Conservation (phyloP, 2,888 invertebrate genomes). For the Drosophila colorata region DNA sequence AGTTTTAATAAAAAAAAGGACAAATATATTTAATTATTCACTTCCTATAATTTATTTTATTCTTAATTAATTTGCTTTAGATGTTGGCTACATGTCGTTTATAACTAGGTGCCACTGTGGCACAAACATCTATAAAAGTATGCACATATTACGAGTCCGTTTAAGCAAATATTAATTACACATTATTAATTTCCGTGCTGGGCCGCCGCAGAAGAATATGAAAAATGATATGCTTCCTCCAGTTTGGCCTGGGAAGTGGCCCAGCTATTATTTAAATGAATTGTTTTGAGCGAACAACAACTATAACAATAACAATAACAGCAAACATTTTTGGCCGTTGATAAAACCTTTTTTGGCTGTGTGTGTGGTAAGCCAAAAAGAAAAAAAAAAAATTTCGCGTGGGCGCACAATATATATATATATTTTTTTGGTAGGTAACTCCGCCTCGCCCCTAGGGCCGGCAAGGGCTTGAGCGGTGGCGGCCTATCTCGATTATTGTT, state of each 20-base stretch:
- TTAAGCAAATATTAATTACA: conserved; percentile 75
- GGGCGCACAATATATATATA: conserved; percentile 50
- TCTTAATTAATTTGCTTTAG: no score
- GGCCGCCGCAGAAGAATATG: conserved; percentile 57
- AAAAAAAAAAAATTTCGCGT: conserved; percentile 56
- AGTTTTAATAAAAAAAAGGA: no score
- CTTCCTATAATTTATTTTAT: no score
- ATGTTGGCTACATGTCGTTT: not conserved
- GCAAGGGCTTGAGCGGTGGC: no score
- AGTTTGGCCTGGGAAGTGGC: conserved; percentile 54
- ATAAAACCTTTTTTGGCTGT: conserved; percentile 54
- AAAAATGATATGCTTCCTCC: conserved; percentile 75
- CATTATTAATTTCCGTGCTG: conserved; percentile 73
- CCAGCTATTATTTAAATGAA: conserved; percentile 79
- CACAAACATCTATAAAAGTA: not conserved
- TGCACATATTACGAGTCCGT: conserved; percentile 30
- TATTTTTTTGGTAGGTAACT: conserved; percentile 24
- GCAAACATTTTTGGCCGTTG: conserved; percentile 41
- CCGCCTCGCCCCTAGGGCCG: conserved; percentile 23
- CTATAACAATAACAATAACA: conserved; percentile 33
- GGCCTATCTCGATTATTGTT: conserved; percentile 81
- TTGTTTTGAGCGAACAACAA: conserved; percentile 67
- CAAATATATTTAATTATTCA: no score
- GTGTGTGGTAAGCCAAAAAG: conserved; percentile 13
- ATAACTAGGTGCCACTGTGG: not conserved